These are phyloP conservation scores for Pelochelys cantorii DNA, from an alignment of 2,797 vertebrate species.

Conservation along the genomic window DNA sequence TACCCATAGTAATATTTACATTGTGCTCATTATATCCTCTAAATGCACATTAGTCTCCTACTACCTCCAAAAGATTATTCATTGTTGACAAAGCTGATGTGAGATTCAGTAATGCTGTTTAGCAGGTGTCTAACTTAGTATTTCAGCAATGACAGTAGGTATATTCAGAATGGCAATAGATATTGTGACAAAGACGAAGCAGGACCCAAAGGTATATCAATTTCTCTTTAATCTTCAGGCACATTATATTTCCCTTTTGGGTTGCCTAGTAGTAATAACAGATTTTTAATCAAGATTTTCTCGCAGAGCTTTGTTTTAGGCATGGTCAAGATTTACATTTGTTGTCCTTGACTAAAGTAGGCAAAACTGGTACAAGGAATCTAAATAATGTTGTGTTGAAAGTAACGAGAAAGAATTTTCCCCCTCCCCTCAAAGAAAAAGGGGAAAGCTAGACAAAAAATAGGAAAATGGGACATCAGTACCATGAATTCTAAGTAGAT, in stretches of 20 bases:
- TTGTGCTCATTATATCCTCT: background rate
- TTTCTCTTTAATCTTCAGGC: background rate
- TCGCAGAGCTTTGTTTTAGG: background rate
- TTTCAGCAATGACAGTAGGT: background rate
- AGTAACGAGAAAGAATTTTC: background rate
- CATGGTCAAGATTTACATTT: background rate
- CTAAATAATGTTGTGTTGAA: background rate
- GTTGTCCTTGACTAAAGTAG: background rate
- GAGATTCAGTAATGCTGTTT: background rate
- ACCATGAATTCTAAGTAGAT: background rate
- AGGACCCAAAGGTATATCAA: accelerated
- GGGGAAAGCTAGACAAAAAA: background rate
- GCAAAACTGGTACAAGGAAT: background rate
- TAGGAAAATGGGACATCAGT: background rate
- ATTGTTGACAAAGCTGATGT: background rate
- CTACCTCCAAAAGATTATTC: background rate
- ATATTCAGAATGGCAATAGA: background rate
- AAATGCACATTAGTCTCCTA: background rate
- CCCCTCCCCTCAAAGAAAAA: accelerated
- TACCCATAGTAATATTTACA: background rate
- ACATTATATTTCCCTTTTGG: background rate
- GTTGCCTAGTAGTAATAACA: background rate
- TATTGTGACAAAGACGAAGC: background rate
- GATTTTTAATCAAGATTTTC: background rate
- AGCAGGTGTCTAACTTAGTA: background rate